phyloP scores from a whole-genome alignment of 2,797 vertebrate species.

The Percopsis omiscomaycus region DNA sequence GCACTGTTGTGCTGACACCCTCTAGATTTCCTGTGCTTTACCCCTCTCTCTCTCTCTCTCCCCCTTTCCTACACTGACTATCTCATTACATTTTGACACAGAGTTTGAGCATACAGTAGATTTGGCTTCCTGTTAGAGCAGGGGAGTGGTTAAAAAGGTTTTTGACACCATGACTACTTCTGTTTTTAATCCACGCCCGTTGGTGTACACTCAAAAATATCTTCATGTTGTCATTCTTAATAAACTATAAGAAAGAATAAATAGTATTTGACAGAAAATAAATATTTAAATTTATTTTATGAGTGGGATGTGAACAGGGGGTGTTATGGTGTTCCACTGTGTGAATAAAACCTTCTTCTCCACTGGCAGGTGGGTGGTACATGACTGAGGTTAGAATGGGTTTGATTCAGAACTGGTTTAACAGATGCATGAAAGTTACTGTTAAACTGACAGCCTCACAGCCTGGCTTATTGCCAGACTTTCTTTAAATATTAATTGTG shows the following conservation, averaged over 20 bases:
- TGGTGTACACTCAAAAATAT: neutral
- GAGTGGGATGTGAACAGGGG: no score
- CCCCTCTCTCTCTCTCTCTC: neutral
- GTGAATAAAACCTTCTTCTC: no score
- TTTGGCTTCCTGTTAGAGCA: constrained; percentile 51
- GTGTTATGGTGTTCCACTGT: no score
- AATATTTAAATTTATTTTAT: no score
- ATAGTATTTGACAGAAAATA: no score
- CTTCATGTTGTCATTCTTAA: no score
- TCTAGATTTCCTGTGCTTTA: neutral
- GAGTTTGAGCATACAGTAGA: constrained; percentile 20
- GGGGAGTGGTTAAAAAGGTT: constrained; percentile 55
- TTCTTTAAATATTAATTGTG: neutral
- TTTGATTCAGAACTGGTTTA: no score
- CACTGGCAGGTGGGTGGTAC: no score
- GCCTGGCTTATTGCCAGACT: constrained; percentile 40
- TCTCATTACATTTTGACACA: neutral
- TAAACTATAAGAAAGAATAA: no score
- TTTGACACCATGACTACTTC: constrained; percentile 42
- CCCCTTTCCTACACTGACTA: neutral
- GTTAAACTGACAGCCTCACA: constrained; percentile 34
- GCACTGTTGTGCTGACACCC: neutral
- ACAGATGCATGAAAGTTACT: constrained; percentile 9
- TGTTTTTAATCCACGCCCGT: constrained; percentile 28
- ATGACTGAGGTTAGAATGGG: no score